A percentile compares a stretch with the other conserved stretches of the same genome.
Evolutionary conservation across 2,113 vertebrate genomes (phyloP).

Genomic region (Pristiophorus japonicus): DNA sequence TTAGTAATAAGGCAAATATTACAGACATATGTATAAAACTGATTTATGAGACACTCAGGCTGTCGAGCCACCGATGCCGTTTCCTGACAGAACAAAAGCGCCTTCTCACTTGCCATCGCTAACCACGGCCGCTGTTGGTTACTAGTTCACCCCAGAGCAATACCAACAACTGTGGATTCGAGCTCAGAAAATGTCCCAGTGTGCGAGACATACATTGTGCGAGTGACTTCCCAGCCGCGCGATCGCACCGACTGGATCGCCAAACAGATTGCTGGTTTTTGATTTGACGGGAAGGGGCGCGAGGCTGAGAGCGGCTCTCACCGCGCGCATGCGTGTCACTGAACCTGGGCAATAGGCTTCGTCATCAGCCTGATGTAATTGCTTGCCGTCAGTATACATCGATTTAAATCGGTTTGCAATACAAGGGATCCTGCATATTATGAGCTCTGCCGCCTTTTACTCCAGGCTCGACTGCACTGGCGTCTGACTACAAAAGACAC

Average conservation of each 20-base stretch:
- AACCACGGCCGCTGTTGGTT: too few species aligned
- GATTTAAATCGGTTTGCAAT: too few species aligned
- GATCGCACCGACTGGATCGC: too few species aligned
- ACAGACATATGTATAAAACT: neutral
- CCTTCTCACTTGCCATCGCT: neutral
- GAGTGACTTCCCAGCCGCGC: neutral
- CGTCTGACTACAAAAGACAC: neutral
- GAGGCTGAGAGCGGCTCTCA: neutral
- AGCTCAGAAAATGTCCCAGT: neutral
- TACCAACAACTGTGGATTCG: neutral
- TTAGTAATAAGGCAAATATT: neutral
- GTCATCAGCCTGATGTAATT: neutral
- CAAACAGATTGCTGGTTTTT: neutral
- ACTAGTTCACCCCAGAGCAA: neutral
- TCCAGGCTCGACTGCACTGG: neutral
- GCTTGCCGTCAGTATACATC: too few species aligned
- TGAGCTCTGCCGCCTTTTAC: neutral
- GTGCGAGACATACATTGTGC: neutral
- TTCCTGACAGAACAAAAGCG: neutral
- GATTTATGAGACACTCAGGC: neutral
- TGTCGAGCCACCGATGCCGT: neutral
- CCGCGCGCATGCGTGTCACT: neutral
- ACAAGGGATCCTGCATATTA: too few species aligned
- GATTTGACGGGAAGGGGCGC: neutral
- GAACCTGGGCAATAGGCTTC: neutral